Evolutionary conservation across 2,888 invertebrate species (phyloP).

Genomic region (Biston betularia): DNA sequence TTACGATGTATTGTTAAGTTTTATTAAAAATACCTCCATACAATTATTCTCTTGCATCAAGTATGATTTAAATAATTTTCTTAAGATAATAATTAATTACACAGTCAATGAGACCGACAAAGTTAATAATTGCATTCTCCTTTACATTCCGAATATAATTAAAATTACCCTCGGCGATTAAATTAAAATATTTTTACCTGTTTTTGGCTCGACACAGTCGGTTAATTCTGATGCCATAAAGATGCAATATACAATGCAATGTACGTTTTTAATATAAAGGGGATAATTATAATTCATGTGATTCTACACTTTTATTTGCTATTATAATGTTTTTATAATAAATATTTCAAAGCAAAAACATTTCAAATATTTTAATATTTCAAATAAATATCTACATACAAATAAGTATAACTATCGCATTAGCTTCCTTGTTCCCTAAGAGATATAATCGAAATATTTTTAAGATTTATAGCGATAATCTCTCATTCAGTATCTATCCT

Average conservation of each 20-base stretch:
- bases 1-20: constrained; percentile 21
- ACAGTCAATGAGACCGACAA: constrained; percentile 31
- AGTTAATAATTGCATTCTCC: constrained; percentile 30
- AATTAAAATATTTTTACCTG: constrained; percentile 33
- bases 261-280: constrained; percentile 25
- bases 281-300: constrained; percentile 19
- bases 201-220: constrained; percentile 43
- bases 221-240: constrained; percentile 53
- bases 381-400: no score
- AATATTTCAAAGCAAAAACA: neutral
- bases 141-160: constrained; percentile 30
- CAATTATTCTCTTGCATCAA: neutral
- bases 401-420: no score
- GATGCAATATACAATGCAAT: constrained; percentile 46
- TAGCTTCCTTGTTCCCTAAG: no score
- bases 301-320: constrained; percentile 21
- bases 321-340: neutral
- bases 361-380: no score
- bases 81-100: constrained; percentile 24
- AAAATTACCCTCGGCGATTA: constrained; percentile 25
- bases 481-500: no score
- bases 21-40: constrained; percentile 4
- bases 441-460: no score
- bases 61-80: constrained; percentile 14
- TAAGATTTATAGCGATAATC: no score